These are phyloP conservation scores for Hippolais icterina DNA, from an alignment of 2,113 vertebrate genomes.

Conservation along the genomic window DNA sequence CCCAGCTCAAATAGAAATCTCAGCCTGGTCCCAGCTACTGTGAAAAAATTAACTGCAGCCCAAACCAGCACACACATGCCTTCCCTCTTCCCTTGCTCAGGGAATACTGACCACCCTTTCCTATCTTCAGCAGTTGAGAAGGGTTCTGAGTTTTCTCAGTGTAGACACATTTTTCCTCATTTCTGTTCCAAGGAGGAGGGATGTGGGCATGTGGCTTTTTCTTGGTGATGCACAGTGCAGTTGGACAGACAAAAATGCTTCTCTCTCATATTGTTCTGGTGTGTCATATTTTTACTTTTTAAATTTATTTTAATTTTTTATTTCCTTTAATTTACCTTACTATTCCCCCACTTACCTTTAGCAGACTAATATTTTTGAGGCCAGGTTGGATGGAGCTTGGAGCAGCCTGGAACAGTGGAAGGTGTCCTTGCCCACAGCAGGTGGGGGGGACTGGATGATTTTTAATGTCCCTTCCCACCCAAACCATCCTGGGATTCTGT, in stretches of 20 bases:
- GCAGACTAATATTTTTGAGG: not conserved
- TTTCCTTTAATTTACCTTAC: not conserved
- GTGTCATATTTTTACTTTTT: not conserved
- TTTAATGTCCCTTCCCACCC: not conserved
- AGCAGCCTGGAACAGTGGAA: not conserved
- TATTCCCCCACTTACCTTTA: not conserved
- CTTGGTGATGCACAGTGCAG: rapidly evolving
- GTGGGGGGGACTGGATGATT: not conserved
- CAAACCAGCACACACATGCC: not conserved
- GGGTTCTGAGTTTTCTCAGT: not conserved
- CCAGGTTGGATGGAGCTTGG: not conserved
- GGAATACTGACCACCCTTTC: not conserved
- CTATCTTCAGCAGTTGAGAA: not conserved
- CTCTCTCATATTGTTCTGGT: not conserved
- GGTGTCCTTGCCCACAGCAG: not conserved
- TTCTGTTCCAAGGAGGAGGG: not conserved
- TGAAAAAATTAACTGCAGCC: not conserved
- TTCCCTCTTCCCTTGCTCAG: not conserved
- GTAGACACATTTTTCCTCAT: not conserved
- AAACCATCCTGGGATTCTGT: not conserved
- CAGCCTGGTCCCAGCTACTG: not conserved
- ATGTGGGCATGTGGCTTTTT: not conserved
- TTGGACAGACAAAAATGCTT: not conserved
- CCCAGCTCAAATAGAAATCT: not conserved
- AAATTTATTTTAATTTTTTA: not conserved